Evolutionary conservation across 2,888 invertebrate genomes (phyloP).

Genomic region (Cyclophora albipunctata): DNA sequence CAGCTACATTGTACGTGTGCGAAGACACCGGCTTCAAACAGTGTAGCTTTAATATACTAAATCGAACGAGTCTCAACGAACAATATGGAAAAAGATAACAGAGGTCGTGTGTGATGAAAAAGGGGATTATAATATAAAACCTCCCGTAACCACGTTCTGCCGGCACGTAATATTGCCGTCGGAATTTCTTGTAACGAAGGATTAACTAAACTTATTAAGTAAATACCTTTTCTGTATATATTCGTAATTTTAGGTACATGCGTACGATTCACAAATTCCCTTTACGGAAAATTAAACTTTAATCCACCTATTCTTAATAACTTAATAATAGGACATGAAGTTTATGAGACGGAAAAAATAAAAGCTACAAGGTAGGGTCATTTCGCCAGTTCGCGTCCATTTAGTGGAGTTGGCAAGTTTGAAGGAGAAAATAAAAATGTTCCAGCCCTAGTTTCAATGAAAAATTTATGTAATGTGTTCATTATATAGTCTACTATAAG

Average conservation of each 20-base stretch:
- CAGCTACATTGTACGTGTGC: too few relatives aligned
- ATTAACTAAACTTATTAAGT: slow-evolving; percentile 5
- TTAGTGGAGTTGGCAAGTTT: too few relatives aligned
- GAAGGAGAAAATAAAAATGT: too few relatives aligned
- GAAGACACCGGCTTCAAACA: too few relatives aligned
- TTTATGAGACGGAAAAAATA: background rate
- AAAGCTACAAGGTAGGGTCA: slow-evolving; percentile 4
- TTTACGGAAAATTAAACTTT: too few relatives aligned
- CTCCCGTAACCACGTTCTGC: slow-evolving; percentile 15
- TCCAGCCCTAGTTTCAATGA: too few relatives aligned
- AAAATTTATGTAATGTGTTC: too few relatives aligned
- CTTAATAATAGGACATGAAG: background rate
- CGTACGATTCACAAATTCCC: background rate
- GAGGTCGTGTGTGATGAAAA: slow-evolving; percentile 8
- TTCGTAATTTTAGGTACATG: background rate
- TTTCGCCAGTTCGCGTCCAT: too few relatives aligned
- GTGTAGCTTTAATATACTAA: too few relatives aligned
- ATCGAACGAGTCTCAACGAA: too few relatives aligned
- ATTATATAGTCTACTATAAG: too few relatives aligned
- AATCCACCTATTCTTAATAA: background rate
- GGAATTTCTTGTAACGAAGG: slow-evolving; percentile 5
- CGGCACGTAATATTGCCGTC: slow-evolving; percentile 17
- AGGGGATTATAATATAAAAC: slow-evolving; percentile 14
- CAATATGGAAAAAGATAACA: too few relatives aligned
- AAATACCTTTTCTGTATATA: background rate